phyloP scores from a whole-genome alignment of 2,797 vertebrate species.

The Typhlichthys subterraneus region DNA sequence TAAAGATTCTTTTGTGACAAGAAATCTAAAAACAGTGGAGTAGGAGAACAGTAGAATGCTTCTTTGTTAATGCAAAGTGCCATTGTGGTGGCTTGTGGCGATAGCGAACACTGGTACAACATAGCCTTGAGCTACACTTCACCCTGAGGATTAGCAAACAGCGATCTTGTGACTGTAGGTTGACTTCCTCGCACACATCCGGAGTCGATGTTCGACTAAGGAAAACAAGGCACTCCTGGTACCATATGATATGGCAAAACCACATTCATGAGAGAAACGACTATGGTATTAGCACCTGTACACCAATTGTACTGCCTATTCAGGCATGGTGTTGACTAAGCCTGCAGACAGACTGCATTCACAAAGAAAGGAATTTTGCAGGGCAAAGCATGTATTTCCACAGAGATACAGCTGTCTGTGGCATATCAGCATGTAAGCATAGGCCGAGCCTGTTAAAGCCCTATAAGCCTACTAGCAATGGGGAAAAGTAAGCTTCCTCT shows the following conservation, averaged over 20 bases:
- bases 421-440: slow-evolving; percentile 49
- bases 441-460: slow-evolving; percentile 24
- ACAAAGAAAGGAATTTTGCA: slow-evolving; percentile 56
- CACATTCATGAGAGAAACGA: slow-evolving; percentile 30
- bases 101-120: slow-evolving; percentile 21
- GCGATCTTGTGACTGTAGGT: slow-evolving; percentile 67
- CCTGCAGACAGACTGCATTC: slow-evolving; percentile 34
- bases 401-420: slow-evolving; percentile 58
- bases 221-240: slow-evolving; percentile 41
- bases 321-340: slow-evolving; percentile 29
- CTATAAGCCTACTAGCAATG: slow-evolving; percentile 18
- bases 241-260: slow-evolving; percentile 45
- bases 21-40: slow-evolving; percentile 46
- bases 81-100: slow-evolving; percentile 40
- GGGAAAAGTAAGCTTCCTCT: slow-evolving; percentile 1
- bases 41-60: slow-evolving; percentile 58
- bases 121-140: slow-evolving; percentile 37
- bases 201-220: slow-evolving; percentile 47
- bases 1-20: slow-evolving; percentile 50
- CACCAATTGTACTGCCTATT: slow-evolving; percentile 15
- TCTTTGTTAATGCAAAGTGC: slow-evolving; percentile 63
- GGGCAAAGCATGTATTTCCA: slow-evolving; percentile 59
- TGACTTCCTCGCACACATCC: slow-evolving; percentile 63
- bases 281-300: slow-evolving; percentile 1
- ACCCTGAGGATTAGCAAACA: slow-evolving; percentile 67